Evolutionary conservation across 2,888 invertebrate genomes (phyloP).

Genomic region (Pseudolycoriella hygida): DNA sequence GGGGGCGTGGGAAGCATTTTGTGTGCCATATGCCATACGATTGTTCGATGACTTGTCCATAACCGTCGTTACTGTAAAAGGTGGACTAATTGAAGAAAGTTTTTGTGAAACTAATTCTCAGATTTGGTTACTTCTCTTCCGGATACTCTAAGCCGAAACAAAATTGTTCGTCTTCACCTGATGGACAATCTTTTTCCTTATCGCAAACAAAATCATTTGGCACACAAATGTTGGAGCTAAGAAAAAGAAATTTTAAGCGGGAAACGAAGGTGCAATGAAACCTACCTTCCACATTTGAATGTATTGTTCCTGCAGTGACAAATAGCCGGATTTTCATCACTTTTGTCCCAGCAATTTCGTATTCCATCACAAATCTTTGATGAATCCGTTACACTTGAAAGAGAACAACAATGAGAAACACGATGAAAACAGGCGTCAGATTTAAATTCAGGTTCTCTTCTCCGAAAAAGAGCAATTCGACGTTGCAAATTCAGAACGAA

Average conservation of each 20-base stretch:
- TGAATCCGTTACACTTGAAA: slow-evolving; percentile 38
- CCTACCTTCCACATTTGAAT: slow-evolving; percentile 35
- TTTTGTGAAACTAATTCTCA: background rate
- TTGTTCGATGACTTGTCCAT: slow-evolving; percentile 45
- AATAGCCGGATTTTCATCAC: slow-evolving; percentile 48
- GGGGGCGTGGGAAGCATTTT: slow-evolving; percentile 41
- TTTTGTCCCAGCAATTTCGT: slow-evolving; percentile 57
- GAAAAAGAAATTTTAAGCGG: slow-evolving; percentile 3
- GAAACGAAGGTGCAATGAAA: background rate
- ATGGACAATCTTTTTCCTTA: slow-evolving; percentile 50
- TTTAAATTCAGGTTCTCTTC: too few relatives aligned
- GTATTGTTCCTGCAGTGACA: slow-evolving; percentile 40
- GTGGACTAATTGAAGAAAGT: slow-evolving; percentile 3
- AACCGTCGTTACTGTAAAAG: slow-evolving; percentile 29
- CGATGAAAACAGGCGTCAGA: too few relatives aligned
- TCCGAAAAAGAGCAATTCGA: too few relatives aligned
- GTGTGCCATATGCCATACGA: slow-evolving; percentile 54
- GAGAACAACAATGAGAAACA: background rate
- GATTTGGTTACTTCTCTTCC: slow-evolving; percentile 16
- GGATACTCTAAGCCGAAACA: slow-evolving; percentile 37
- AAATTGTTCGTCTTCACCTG: slow-evolving; percentile 50
- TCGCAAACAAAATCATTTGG: slow-evolving; percentile 62
- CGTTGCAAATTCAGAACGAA: too few relatives aligned
- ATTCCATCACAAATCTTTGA: slow-evolving; percentile 57
- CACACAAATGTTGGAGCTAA: slow-evolving; percentile 37